Base-by-base conservation (phyloP, 2,797 vertebrate species). In the Sebastes kiyomatsui region DNA sequence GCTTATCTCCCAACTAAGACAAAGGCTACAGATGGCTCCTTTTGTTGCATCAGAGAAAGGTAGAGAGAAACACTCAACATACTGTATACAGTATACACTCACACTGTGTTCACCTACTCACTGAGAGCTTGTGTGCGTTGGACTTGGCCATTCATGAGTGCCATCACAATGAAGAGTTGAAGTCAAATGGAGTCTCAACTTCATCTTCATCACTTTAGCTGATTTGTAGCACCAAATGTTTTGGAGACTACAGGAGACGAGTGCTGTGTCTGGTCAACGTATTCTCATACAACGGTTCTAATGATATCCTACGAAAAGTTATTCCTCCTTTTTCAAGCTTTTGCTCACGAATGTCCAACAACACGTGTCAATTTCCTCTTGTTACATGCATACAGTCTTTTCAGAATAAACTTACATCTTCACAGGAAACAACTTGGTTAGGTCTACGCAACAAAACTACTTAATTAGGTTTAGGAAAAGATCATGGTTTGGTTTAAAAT, bases 1-100 rank as follows among this genome's bases (percentile, higher is more conserved):
- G 88, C 79, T 93, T 87, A 92, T 88, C 87, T 88, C 61, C 20
- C 20, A 62, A 78, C 84, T 91, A 90, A 90, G 87, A 93, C 87
- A 92, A 93, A 86, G 74, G 56, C 85, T 92, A 86, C 92, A 93
- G 82, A 93, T 90, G 92, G 89, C 88, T 90, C 80, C 69, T 89
- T 84, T 93, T 88, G 81, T 90, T 86, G 79, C 71, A 25, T 66
- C 46, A 58, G 83, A 81, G 78, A 91, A 88, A 90, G 80, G 84
- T 84, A 78, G 33, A 61, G 11, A 67, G 56, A 84, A 70, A 59
- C 62, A 35, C 59, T 25, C 42, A 52, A 70, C 61, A 22, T 68
- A 27, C 38, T 42, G 38, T 16, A 42, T 42, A 42, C 38, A 42
- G 38, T 56, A 65, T 23, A 61, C 23, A 49, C 72, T 71, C 56